Evolutionary conservation across 2,797 vertebrate species (phyloP).

Genomic region (Mormyrops attenuatus): DNA sequence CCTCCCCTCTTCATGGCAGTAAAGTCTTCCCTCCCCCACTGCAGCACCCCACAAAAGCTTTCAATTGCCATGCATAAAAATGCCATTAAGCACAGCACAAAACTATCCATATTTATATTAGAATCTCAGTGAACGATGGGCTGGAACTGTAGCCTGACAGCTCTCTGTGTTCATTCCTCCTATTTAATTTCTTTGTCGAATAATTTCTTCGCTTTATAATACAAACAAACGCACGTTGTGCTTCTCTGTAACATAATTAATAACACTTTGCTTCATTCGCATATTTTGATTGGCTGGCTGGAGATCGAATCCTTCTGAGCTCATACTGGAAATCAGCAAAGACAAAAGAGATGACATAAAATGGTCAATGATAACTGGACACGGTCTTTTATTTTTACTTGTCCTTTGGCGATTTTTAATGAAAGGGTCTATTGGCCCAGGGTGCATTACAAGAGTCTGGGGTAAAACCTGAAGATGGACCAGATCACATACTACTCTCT

Average conservation of each 20-base stretch:
- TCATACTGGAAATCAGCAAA: not conserved
- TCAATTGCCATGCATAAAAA: not conserved
- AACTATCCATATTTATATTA: not conserved
- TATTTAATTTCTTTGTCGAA: not conserved
- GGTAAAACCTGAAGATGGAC: not conserved
- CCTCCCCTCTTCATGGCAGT: not conserved
- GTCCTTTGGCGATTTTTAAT: not conserved
- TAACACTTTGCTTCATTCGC: not conserved
- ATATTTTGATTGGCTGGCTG: not conserved
- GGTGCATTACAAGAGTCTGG: not conserved
- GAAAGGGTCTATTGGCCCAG: not conserved
- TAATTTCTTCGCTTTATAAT: not conserved
- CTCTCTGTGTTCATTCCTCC: not conserved
- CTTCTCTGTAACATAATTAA: not conserved
- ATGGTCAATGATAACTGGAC: not conserved
- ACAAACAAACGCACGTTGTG: too few relatives aligned
- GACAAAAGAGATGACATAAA: not conserved
- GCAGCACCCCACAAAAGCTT: not conserved
- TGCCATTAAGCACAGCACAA: not conserved
- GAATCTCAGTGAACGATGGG: not conserved
- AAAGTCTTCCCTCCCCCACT: not conserved
- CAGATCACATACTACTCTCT: not conserved
- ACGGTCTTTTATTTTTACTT: not conserved
- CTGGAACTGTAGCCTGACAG: not conserved
- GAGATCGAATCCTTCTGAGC: not conserved